Evolutionary conservation across 2,797 vertebrate species (phyloP).

Genomic region (Oreochromis mossambicus): DNA sequence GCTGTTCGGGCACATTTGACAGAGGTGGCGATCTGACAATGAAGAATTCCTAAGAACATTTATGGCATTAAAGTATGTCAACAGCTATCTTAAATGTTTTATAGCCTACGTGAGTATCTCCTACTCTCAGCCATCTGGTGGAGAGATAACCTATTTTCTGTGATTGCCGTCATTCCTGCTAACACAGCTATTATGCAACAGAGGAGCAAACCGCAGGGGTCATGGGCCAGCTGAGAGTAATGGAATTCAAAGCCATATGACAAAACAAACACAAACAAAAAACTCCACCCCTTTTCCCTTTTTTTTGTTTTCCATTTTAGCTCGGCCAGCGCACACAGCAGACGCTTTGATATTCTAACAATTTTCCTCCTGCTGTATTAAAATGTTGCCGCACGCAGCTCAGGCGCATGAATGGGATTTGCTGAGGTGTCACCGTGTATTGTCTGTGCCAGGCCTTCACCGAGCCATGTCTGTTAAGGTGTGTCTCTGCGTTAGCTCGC

Average conservation of each 20-base stretch:
- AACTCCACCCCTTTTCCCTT: neutral
- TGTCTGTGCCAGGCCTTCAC: neutral
- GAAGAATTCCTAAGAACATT: neutral
- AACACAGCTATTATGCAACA: slow-evolving; percentile 20
- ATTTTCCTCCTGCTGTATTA: neutral
- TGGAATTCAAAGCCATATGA: neutral
- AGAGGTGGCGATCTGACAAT: neutral
- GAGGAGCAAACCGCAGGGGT: neutral
- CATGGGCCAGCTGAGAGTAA: neutral
- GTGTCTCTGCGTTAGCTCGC: slow-evolving; percentile 42
- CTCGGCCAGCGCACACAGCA: neutral
- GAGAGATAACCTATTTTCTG: slow-evolving; percentile 14
- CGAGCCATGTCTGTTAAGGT: slow-evolving; percentile 27
- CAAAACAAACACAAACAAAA: neutral
- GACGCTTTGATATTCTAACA: slow-evolving; percentile 3
- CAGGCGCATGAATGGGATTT: slow-evolving; percentile 1
- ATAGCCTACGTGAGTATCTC: neutral
- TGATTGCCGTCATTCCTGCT: slow-evolving; percentile 1
- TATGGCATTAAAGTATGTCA: neutral
- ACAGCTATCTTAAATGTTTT: neutral
- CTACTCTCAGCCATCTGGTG: neutral
- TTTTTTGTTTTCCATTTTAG: neutral
- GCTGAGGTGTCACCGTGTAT: neutral
- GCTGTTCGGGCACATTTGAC: neutral
- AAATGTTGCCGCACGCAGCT: neutral